phyloP scores from a whole-genome alignment of 2,113 vertebrate genomes.

The Conger conger region DNA sequence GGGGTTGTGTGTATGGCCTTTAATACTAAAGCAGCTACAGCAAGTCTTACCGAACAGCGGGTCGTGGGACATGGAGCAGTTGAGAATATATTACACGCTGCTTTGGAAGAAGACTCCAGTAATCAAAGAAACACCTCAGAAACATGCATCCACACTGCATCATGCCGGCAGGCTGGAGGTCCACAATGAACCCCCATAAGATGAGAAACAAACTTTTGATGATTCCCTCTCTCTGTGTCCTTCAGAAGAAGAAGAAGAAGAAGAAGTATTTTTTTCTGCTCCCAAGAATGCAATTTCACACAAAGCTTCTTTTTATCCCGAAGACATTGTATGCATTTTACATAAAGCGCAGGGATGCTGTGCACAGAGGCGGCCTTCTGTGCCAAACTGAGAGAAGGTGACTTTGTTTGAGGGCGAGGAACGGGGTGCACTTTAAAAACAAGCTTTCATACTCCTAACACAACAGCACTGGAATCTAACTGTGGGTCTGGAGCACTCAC shows the following conservation, averaged over 20 bases:
- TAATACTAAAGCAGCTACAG: background rate
- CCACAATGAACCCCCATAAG: background rate
- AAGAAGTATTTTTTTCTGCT: background rate
- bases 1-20: background rate
- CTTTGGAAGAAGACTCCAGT: background rate
- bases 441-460: background rate
- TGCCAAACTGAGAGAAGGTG: background rate
- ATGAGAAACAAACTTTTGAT: background rate
- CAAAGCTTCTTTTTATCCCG: conserved; percentile 33
- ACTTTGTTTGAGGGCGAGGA: background rate
- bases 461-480: background rate
- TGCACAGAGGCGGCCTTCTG: background rate
- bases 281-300: conserved; percentile 28
- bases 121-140: background rate
- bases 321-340: conserved; percentile 61
- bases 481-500: background rate
- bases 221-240: background rate
- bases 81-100: background rate
- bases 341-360: conserved; percentile 50
- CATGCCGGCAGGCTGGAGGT: background rate
- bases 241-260: background rate
- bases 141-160: background rate
- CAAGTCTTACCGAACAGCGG: background rate
- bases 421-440: background rate
- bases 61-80: background rate